Percentiles rank a stretch among this genome's conserved stretches.
phyloP scores from a whole-genome alignment of 2,888 invertebrate species.

The Polyommatus iphigenia region DNA sequence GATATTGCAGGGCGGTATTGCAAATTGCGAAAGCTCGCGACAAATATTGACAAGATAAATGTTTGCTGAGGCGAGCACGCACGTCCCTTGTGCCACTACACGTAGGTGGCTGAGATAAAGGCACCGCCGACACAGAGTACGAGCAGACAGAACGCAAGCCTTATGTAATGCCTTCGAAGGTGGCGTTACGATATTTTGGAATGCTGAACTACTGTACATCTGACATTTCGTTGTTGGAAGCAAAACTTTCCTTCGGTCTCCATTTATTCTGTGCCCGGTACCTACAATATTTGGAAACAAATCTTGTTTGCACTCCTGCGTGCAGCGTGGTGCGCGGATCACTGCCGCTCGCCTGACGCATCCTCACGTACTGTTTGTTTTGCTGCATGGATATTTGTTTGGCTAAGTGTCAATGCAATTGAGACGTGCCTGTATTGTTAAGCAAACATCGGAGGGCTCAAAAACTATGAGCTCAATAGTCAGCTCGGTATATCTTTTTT shows the following conservation, averaged over 20 bases:
- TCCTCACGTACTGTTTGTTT: conserved; percentile 72
- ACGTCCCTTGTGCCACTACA: conserved; percentile 60
- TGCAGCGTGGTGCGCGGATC: conserved; percentile 61
- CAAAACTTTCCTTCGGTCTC: conserved; percentile 33
- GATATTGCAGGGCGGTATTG: conserved; percentile 50
- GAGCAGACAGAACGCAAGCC: background rate
- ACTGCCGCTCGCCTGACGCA: conserved; percentile 56
- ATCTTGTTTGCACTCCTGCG: conserved; percentile 67
- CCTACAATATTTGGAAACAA: conserved; percentile 69
- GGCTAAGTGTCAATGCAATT: conserved; percentile 29
- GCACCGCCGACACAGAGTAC: conserved; percentile 47
- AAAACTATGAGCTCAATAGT: background rate
- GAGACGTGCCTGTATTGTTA: conserved; percentile 6
- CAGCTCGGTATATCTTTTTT: background rate
- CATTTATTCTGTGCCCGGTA: conserved; percentile 36
- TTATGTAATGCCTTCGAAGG: background rate
- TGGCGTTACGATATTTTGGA: background rate
- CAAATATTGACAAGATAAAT: conserved; percentile 74
- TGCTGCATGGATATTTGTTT: conserved; percentile 43
- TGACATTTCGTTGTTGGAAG: background rate
- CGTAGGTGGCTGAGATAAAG: conserved; percentile 62
- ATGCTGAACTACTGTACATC: background rate
- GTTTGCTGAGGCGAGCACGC: conserved; percentile 68
- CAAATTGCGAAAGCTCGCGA: conserved; percentile 59
- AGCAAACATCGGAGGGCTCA: conserved; percentile 8